Evolutionary conservation across 1,140 invertebrate genomes (phyloP).

Genomic region (Drosophila lini): DNA sequence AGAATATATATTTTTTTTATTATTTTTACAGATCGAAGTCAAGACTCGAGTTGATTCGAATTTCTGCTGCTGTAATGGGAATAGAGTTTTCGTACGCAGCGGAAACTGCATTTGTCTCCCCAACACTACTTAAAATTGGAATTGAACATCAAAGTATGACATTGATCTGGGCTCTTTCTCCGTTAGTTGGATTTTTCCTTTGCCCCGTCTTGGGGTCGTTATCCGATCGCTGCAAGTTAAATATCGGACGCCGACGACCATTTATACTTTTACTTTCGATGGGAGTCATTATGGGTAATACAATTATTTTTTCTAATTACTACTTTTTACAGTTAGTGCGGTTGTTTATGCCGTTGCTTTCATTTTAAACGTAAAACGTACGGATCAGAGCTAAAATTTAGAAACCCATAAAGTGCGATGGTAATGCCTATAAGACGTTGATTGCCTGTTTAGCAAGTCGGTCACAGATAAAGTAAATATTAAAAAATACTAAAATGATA

Average conservation of each 20-base stretch:
- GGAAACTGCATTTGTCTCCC: constrained; percentile 97
- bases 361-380: too few relatives aligned
- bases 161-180: constrained; percentile 96
- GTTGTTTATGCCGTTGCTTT: not conserved
- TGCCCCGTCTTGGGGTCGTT: constrained; percentile 96
- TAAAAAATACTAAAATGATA: too few relatives aligned
- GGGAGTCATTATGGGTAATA: constrained; percentile 93
- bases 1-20: not conserved
- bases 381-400: too few relatives aligned
- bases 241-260: constrained; percentile 93
- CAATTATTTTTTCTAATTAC: not conserved
- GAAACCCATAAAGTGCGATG: too few relatives aligned
- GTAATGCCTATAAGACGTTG: too few relatives aligned
- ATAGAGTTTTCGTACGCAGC: constrained; percentile 99
- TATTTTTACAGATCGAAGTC: constrained; percentile 89
- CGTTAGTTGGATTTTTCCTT: constrained; percentile 95
- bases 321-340: not conserved
- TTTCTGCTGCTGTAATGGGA: constrained; percentile 97
- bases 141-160: constrained; percentile 96
- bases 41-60: constrained; percentile 91
- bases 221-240: constrained; percentile 93
- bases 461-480: too few relatives aligned
- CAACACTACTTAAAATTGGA: constrained; percentile 96
- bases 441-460: too few relatives aligned
- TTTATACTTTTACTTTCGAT: constrained; percentile 95